phyloP scores from a whole-genome alignment of 1,140 invertebrate species.

The Maconellicoccus hirsutus region DNA sequence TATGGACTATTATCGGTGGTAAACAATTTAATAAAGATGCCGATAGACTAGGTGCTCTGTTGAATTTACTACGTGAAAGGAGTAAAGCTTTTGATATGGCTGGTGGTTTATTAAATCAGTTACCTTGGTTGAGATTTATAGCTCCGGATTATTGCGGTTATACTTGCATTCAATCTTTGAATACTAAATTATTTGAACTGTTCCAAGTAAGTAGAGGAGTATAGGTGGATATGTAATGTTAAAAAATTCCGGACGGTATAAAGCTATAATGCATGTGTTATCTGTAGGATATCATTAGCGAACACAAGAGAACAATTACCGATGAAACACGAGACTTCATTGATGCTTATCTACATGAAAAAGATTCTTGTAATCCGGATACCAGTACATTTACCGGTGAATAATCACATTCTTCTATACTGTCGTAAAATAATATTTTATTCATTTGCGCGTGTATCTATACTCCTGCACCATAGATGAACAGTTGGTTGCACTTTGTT shows the following conservation, averaged over 20 bases:
- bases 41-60: constrained; percentile 41
- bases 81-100: constrained; percentile 53
- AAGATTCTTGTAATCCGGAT: constrained; percentile 37
- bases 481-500: constrained; percentile 52
- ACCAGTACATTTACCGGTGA: constrained; percentile 47
- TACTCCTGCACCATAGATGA: too few species aligned
- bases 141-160: constrained; percentile 54
- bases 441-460: too few species aligned
- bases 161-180: constrained; percentile 47
- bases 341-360: constrained; percentile 60
- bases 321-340: constrained; percentile 53
- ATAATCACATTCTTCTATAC: constrained; percentile 12
- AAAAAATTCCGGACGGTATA: too few species aligned
- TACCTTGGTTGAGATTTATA: constrained; percentile 56
- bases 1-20: constrained; percentile 61
- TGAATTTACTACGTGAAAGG: constrained; percentile 48
- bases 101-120: constrained; percentile 51
- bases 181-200: constrained; percentile 40
- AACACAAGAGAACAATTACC: constrained; percentile 44
- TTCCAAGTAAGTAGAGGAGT: not conserved
- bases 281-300: constrained; percentile 47
- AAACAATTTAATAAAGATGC: constrained; percentile 36
- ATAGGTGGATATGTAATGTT: too few species aligned
- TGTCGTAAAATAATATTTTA: too few species aligned
- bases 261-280: constrained; percentile 26